Conservation (phyloP, 1,140 invertebrate genomes). For the Coenobita brevimanus region DNA sequence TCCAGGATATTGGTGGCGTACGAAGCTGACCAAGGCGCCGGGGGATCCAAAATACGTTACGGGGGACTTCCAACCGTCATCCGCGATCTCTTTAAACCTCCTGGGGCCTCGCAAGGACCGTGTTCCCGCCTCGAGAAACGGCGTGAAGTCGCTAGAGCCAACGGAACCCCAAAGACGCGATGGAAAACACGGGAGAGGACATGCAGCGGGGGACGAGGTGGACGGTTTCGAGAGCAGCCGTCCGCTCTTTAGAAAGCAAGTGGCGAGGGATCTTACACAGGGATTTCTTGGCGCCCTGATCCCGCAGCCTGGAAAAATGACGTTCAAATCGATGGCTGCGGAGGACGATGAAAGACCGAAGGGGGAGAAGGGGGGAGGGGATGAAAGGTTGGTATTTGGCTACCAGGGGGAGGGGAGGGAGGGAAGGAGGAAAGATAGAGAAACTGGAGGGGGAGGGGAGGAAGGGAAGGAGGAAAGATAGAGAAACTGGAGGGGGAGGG, state of each 20-base stretch:
- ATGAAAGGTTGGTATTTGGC: too few relatives aligned
- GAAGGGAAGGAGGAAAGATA: background rate
- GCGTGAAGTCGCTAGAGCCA: background rate
- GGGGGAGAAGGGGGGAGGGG: conserved; percentile 42
- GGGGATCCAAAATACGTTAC: background rate
- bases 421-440: conserved; percentile 18
- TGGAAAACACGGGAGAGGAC: background rate
- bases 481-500: background rate
- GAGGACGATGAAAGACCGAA: conserved; percentile 47
- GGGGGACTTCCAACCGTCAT: background rate
- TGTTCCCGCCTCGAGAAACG: too few relatives aligned
- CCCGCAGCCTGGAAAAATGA: conserved; percentile 59
- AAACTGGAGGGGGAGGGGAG: background rate
- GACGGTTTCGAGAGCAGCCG: conserved; percentile 13
- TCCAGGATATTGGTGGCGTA: conserved; percentile 61
- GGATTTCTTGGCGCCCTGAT: conserved; percentile 60
- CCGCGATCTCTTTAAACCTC: background rate
- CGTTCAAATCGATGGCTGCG: conserved; percentile 60
- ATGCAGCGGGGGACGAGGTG: background rate
- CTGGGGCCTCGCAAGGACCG: background rate
- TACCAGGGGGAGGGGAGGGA: background rate
- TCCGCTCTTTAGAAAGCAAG: conserved; percentile 58
- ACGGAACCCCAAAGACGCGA: background rate
- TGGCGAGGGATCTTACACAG: conserved; percentile 59
- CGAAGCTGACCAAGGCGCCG: conserved; percentile 39